Conservation (phyloP, 2,113 vertebrate species). For the Drymodes brunneopygia region DNA sequence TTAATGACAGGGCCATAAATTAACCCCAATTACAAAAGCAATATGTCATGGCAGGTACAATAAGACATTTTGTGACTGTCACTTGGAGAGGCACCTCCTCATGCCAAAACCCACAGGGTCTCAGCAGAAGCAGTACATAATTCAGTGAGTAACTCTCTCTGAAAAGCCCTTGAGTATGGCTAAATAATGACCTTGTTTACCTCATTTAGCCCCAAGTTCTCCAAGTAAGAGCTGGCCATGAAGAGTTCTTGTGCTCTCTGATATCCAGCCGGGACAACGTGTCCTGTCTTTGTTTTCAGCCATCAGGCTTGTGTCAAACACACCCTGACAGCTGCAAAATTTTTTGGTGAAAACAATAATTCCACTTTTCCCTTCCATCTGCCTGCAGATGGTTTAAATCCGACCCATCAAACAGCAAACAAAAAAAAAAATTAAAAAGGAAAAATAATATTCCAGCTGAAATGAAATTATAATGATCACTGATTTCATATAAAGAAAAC, state of each 20-base stretch:
- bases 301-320: conserved; percentile 66
- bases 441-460: conserved; percentile 30
- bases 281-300: conserved; percentile 65
- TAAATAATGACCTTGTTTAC: conserved; percentile 30
- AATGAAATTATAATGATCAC: conserved; percentile 43
- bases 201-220: conserved; percentile 35
- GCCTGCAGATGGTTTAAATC: conserved; percentile 79
- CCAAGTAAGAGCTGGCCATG: conserved; percentile 14
- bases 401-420: conserved; percentile 53
- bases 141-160: neutral
- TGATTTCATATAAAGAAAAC: conserved; percentile 45
- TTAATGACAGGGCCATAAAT: neutral
- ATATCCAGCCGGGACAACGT: conserved; percentile 47
- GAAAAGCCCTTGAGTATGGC: neutral
- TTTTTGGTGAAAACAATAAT: conserved; percentile 73
- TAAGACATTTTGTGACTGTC: neutral
- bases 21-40: neutral
- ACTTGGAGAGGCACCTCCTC: neutral
- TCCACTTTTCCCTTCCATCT: conserved; percentile 74
- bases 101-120: neutral
- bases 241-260: neutral
- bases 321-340: conserved; percentile 77
- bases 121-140: neutral
- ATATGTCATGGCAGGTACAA: neutral
- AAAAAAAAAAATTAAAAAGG: neutral